These are phyloP conservation scores for Drosophila tristis DNA, from an alignment of 1,140 invertebrate species.

Conservation along the genomic window DNA sequence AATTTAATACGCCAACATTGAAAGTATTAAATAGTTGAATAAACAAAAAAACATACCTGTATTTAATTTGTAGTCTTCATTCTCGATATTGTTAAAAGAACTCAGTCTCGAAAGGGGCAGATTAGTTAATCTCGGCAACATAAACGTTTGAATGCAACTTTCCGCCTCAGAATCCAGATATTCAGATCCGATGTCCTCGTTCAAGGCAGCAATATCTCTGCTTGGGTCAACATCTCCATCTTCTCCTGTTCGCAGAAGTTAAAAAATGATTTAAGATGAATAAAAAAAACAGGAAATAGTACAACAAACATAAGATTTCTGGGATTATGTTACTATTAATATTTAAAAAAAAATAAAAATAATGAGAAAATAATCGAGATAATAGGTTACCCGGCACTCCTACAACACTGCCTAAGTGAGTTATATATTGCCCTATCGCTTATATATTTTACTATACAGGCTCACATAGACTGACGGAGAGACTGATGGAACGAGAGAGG, in stretches of 20 bases:
- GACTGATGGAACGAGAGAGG: too few relatives aligned
- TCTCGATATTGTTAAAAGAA: slow-evolving; percentile 88
- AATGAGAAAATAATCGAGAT: too few relatives aligned
- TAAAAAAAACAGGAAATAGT: too few relatives aligned
- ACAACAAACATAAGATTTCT: too few relatives aligned
- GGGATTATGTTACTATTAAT: too few relatives aligned
- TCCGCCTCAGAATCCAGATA: slow-evolving; percentile 89
- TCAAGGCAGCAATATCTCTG: slow-evolving; percentile 88
- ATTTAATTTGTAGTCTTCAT: slow-evolving; percentile 86
- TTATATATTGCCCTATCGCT: too few relatives aligned
- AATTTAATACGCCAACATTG: too few relatives aligned
- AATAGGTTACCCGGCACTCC: too few relatives aligned
- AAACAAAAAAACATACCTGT: slow-evolving; percentile 82
- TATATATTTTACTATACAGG: too few relatives aligned
- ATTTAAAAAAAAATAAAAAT: too few relatives aligned
- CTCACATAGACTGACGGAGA: too few relatives aligned
- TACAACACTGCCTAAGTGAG: too few relatives aligned
- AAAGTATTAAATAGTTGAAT: neutral
- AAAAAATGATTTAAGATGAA: neutral
- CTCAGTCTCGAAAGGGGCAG: slow-evolving; percentile 86
- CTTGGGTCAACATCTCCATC: slow-evolving; percentile 85
- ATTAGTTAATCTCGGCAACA: slow-evolving; percentile 85
- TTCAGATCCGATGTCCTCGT: slow-evolving; percentile 90
- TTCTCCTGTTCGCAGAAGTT: slow-evolving; percentile 50
- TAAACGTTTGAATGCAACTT: slow-evolving; percentile 86